Conservation (phyloP, 2,113 vertebrate genomes). For the Gambusia holbrooki region DNA sequence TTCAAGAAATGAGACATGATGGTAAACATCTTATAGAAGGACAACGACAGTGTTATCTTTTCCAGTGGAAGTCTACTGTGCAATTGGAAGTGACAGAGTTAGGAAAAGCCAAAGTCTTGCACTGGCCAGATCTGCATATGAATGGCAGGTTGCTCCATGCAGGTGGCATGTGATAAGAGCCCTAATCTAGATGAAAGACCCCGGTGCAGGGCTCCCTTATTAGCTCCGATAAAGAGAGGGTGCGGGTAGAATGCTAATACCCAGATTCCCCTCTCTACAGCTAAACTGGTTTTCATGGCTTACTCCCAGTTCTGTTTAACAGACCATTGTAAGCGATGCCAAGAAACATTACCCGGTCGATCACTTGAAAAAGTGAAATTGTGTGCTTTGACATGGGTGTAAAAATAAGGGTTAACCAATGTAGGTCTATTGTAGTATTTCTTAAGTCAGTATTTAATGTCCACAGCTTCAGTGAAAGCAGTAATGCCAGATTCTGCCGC, state of each 20-base stretch:
- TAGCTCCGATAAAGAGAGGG: slow-evolving; percentile 70
- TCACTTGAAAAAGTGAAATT: slow-evolving; percentile 49
- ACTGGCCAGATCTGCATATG: slow-evolving; percentile 71
- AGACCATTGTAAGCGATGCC: slow-evolving; percentile 63
- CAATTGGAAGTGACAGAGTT: slow-evolving; percentile 68
- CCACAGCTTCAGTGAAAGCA: slow-evolving; percentile 84
- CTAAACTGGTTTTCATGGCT: slow-evolving; percentile 34
- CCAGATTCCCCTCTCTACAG: slow-evolving; percentile 39
- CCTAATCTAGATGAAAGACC: slow-evolving; percentile 77
- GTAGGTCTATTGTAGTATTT: slow-evolving; percentile 80
- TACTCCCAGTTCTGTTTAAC: slow-evolving; percentile 43
- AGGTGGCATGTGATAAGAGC: slow-evolving; percentile 76
- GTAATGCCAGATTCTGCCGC: slow-evolving; percentile 85
- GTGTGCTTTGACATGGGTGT: slow-evolving; percentile 15
- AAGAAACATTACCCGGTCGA: slow-evolving; percentile 33
- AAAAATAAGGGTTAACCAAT: slow-evolving; percentile 51
- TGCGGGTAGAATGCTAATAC: slow-evolving; percentile 74
- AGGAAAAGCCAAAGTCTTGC: slow-evolving; percentile 59
- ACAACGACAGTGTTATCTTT: slow-evolving; percentile 55
- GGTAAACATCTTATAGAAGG: slow-evolving; percentile 41
- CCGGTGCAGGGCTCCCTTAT: slow-evolving; percentile 71
- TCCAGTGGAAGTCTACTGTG: slow-evolving; percentile 51
- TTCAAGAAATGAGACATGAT: slow-evolving; percentile 34
- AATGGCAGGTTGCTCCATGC: slow-evolving; percentile 72
- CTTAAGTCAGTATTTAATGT: slow-evolving; percentile 84